Evolutionary conservation across 2,888 invertebrate species (phyloP).

Genomic region (Molorchus minor): DNA sequence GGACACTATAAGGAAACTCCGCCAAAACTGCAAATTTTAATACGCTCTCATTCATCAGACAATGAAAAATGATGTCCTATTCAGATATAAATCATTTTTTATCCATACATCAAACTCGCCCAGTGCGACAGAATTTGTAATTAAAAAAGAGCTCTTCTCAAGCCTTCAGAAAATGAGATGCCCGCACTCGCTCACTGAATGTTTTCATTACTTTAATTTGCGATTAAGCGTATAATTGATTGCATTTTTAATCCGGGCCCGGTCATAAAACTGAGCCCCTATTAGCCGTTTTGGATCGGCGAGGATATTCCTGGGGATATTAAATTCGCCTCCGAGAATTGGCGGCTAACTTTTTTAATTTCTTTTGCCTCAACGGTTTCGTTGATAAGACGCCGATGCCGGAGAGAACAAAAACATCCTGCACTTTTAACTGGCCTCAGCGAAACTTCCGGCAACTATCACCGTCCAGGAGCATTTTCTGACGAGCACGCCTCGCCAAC

Average conservation of each 20-base stretch:
- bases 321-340: constrained; percentile 45
- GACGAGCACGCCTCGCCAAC: constrained; percentile 2
- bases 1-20: no score
- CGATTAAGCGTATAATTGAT: constrained; percentile 46
- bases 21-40: no score
- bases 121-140: constrained; percentile 1
- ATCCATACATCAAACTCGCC: background rate
- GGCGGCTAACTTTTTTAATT: constrained; percentile 49
- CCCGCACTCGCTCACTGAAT: constrained; percentile 5
- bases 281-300: constrained; percentile 39
- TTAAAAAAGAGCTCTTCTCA: constrained; percentile 7
- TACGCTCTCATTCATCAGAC: no score
- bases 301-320: constrained; percentile 42
- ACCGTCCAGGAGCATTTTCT: constrained; percentile 6
- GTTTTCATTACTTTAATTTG: constrained; percentile 40
- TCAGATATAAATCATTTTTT: constrained; percentile 20
- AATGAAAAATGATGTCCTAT: background rate
- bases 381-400: constrained; percentile 38
- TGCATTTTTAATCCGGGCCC: constrained; percentile 43
- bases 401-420: constrained; percentile 26
- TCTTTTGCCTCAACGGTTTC: constrained; percentile 44
- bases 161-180: constrained; percentile 4
- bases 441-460: constrained; percentile 29
- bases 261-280: constrained; percentile 42
- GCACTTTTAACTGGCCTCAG: constrained; percentile 23